A percentile compares a stretch with the other conserved stretches of the same genome.
Conservation (phyloP, 2,797 vertebrate species). For the Dicrostonyx torquatus region DNA sequence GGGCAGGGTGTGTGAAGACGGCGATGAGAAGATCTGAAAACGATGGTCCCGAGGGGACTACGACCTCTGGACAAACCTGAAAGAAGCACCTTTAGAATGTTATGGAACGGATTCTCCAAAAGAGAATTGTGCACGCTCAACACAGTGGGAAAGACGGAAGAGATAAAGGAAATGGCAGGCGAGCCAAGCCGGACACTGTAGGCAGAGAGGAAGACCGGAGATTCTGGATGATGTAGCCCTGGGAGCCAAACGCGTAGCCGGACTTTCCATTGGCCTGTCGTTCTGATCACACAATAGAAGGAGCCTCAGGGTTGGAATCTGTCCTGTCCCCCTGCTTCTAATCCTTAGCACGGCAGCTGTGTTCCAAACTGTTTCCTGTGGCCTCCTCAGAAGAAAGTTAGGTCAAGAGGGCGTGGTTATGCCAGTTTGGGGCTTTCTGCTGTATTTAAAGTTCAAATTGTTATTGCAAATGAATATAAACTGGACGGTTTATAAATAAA, state of each 20-base stretch:
- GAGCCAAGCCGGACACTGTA: neutral
- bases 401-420: neutral
- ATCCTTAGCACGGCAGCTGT: neutral
- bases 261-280: neutral
- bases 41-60: neutral
- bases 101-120: fast-evolving
- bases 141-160: neutral
- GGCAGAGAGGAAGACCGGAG: too few relatives aligned
- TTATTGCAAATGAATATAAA: neutral
- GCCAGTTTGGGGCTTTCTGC: neutral
- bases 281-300: neutral
- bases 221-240: neutral
- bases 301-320: neutral
- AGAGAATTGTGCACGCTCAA: neutral
- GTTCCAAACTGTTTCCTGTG: neutral
- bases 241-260: neutral
- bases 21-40: neutral
- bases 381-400: neutral
- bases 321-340: neutral
- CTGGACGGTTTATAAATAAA: neutral
- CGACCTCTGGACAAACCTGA: neutral
- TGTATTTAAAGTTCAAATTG: neutral
- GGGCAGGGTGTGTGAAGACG: neutral
- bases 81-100: neutral
- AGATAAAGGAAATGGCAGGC: neutral